Evolutionary conservation across 2,113 vertebrate species (phyloP), one percentile per base, ranked within the genome.

Genomic region (Psettodes erumei): DNA sequence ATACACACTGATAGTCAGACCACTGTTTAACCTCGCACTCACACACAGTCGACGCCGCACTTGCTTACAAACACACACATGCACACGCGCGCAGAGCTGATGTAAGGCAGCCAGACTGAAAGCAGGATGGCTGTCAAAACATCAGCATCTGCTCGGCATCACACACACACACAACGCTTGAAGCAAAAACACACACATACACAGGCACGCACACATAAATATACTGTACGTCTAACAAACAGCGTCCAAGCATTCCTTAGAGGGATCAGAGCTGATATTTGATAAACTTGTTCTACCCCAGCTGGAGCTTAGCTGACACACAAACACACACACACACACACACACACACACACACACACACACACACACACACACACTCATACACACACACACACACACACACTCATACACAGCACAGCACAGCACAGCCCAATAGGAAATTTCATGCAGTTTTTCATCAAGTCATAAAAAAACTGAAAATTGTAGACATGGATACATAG

Each of bases 111-210:
- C 70, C 83, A 85, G 86, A 83, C 89, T 71, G 78, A 74, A 73
- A 77, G 77, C 81, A 79, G 75, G 83, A 88, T 71, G 74, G 71
- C 78, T 90, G 91, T 92, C 90, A 90, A 89, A 91, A 91, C 89
- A 90, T 88, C 82, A 91, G 81, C 86, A 86, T 83, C 85, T 92
- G 89, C 81, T 88, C 76, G 73, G 82, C 82, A 85, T 86, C 88
- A 78, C n/a, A n/a, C n/a, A n/a, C 35, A 37, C 71, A 86, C 72
- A 79, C 74, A 73, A 11, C 43, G 42, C 85, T 84, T 53, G 71
- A 63, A 86, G 88, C 85, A 73, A 85, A 80, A 60, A 73, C 65
- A 45, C 76, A 80, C 68, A 80, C 74, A 82, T n/a, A 66, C 75
- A 56, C 38, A 40, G 7, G 8, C 38, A 47, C 54, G 11, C 5